Evolutionary conservation across 2,797 vertebrate genomes (phyloP).

Genomic region (Urocyon cinereoargenteus): DNA sequence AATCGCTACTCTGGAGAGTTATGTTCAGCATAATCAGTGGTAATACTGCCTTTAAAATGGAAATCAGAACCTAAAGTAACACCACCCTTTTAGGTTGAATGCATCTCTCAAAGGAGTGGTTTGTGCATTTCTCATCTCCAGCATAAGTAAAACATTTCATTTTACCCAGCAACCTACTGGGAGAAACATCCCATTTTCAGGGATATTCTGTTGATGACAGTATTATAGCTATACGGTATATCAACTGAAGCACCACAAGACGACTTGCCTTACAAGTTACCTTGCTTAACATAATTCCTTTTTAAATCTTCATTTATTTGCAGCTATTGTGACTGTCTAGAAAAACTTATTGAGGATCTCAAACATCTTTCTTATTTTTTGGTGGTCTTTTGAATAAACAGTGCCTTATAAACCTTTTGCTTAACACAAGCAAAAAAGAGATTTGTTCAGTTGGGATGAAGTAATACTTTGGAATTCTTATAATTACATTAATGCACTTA

Average conservation of each 20-base stretch:
- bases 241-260: slow-evolving; percentile 39
- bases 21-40: slow-evolving; percentile 36
- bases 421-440: slow-evolving; percentile 64
- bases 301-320: slow-evolving; percentile 78
- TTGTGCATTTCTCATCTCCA: slow-evolving; percentile 43
- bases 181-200: slow-evolving; percentile 66
- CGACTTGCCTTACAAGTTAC: slow-evolving; percentile 5
- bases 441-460: slow-evolving; percentile 55
- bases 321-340: slow-evolving; percentile 41
- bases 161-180: slow-evolving; percentile 55
- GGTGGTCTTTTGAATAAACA: slow-evolving; percentile 60
- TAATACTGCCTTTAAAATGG: slow-evolving; percentile 67
- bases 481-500: slow-evolving; percentile 72
- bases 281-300: slow-evolving; percentile 70
- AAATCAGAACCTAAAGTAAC: slow-evolving; percentile 57
- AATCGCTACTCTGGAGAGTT: slow-evolving; percentile 50
- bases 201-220: slow-evolving; percentile 58
- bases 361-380: slow-evolving; percentile 8
- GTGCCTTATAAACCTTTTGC: slow-evolving; percentile 60
- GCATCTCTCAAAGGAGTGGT: slow-evolving; percentile 57
- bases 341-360: slow-evolving; percentile 55
- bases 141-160: slow-evolving; percentile 65
- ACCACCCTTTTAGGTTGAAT: slow-evolving; percentile 17
- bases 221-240: background rate
- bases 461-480: slow-evolving; percentile 51